Conservation (phyloP, 2,113 vertebrate species). For the Pongo abelii region DNA sequence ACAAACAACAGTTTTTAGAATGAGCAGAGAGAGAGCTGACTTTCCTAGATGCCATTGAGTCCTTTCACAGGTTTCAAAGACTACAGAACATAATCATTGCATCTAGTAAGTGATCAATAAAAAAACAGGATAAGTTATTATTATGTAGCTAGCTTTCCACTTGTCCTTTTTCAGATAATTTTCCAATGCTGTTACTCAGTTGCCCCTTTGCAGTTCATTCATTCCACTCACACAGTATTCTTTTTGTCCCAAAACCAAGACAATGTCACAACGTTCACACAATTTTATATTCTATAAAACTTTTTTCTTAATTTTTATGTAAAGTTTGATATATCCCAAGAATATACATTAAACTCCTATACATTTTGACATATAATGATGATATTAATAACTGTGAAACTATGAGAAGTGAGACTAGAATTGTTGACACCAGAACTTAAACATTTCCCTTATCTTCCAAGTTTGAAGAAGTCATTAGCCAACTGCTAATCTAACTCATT, state of each 20-base stretch:
- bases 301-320: neutral
- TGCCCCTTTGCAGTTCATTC: neutral
- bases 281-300: neutral
- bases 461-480: neutral
- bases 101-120: neutral
- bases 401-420: neutral
- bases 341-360: neutral
- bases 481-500: neutral
- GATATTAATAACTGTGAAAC: neutral
- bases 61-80: neutral
- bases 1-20: neutral
- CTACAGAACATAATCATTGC: neutral
- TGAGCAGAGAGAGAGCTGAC: neutral
- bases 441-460: no score
- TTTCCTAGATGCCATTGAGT: neutral
- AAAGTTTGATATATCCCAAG: neutral
- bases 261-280: neutral
- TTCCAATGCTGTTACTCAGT: neutral
- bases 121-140: neutral
- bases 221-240: neutral
- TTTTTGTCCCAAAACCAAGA: neutral
- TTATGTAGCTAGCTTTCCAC: neutral
- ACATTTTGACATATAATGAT: neutral
- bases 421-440: neutral
- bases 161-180: neutral